phyloP scores from a whole-genome alignment of 1,140 invertebrate genomes.

The Homarus americanus region DNA sequence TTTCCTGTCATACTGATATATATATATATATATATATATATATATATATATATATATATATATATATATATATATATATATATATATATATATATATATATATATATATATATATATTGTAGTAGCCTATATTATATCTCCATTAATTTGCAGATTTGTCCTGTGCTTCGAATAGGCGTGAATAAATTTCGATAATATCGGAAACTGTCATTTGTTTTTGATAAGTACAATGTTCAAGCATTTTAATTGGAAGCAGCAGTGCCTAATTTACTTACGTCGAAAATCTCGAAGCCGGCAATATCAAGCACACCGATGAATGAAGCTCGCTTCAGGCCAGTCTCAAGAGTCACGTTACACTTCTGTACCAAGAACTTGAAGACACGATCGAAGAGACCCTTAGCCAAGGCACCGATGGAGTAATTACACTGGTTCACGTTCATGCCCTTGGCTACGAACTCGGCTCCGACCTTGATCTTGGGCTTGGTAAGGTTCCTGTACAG shows the following conservation, averaged over 20 bases:
- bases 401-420: conserved; percentile 80
- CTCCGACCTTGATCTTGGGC: conserved; percentile 61
- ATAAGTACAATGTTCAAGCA: background rate
- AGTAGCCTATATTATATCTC: too few relatives aligned
- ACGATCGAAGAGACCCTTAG: conserved; percentile 81
- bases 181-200: too few relatives aligned
- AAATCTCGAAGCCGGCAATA: conserved; percentile 55
- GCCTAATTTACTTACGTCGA: conserved; percentile 52
- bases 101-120: too few relatives aligned
- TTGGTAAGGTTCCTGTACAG: conserved; percentile 93
- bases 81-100: too few relatives aligned
- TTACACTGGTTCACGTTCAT: conserved; percentile 57
- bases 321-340: conserved; percentile 33
- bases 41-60: too few relatives aligned
- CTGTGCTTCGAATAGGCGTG: too few relatives aligned
- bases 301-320: conserved; percentile 52
- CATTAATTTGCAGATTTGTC: too few relatives aligned
- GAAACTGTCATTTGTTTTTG: too few relatives aligned
- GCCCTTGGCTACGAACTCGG: conserved; percentile 78
- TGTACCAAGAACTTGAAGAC: conserved; percentile 77
- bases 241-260: conserved; percentile 79
- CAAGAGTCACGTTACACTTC: conserved; percentile 51
- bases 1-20: too few relatives aligned
- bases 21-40: background rate
- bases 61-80: too few relatives aligned